phyloP scores from a whole-genome alignment of 1,140 invertebrate genomes.

The Ostrea denselamellosa region DNA sequence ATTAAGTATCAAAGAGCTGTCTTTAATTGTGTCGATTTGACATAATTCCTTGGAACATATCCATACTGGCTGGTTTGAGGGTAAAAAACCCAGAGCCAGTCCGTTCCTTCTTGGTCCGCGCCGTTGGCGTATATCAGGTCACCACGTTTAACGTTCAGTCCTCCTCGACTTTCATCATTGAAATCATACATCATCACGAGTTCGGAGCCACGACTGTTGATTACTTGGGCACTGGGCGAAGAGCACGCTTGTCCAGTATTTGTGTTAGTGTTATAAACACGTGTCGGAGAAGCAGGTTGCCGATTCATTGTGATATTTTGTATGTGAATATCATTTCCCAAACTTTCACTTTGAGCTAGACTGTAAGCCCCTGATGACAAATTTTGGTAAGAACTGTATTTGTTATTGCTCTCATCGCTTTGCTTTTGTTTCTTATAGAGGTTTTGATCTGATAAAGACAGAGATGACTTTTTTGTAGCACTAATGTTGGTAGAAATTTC shows the following conservation, averaged over 20 bases:
- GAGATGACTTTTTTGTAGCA: neutral
- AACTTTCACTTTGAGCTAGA: neutral
- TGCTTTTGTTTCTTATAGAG: neutral
- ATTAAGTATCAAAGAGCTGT: slow-evolving; percentile 78
- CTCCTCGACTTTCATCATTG: slow-evolving; percentile 94
- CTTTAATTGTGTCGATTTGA: slow-evolving; percentile 82
- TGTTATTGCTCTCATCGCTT: neutral
- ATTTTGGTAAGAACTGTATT: slow-evolving; percentile 16
- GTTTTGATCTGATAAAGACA: slow-evolving; percentile 1
- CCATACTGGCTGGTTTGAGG: slow-evolving; percentile 95
- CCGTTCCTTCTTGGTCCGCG: slow-evolving; percentile 94
- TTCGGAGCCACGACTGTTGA: slow-evolving; percentile 81
- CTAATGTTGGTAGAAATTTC: neutral
- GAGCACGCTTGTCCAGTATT: neutral
- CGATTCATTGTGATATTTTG: neutral
- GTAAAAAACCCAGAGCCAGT: slow-evolving; percentile 96
- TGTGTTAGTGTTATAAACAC: neutral
- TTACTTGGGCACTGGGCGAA: neutral
- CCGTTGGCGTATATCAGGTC: slow-evolving; percentile 97
- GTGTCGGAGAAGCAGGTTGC: neutral
- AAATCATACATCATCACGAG: slow-evolving; percentile 96
- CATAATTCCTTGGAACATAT: slow-evolving; percentile 96
- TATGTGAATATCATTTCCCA: neutral
- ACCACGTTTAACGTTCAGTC: slow-evolving; percentile 91
- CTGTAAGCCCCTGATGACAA: neutral